Evolutionary conservation across 2,797 vertebrate genomes (phyloP).

Genomic region (Silurus lanzhouensis): DNA sequence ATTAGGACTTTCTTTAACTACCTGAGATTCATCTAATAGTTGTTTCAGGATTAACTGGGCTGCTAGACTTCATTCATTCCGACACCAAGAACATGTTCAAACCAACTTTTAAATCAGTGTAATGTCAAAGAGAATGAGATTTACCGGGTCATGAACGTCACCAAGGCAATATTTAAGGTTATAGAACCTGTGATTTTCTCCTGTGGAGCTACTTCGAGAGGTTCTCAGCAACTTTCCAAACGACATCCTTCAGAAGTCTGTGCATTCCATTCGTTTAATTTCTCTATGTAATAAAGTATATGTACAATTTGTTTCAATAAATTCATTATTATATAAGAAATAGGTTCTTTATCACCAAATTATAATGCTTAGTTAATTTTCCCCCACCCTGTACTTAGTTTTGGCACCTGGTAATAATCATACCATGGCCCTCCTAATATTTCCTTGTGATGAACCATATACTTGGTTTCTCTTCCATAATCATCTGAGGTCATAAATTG

Average conservation of each 20-base stretch:
- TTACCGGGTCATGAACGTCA: no score
- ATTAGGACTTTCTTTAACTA: neutral
- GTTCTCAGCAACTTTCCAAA: no score
- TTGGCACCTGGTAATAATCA: neutral
- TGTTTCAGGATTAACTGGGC: neutral
- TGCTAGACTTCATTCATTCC: neutral
- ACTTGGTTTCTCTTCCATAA: neutral
- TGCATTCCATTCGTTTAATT: no score
- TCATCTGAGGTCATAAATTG: neutral
- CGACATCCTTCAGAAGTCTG: no score
- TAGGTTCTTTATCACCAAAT: no score
- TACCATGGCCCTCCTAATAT: neutral
- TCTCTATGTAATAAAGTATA: no score
- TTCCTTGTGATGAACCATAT: neutral
- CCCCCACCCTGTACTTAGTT: neutral
- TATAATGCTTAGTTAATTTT: no score
- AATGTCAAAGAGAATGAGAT: neutral
- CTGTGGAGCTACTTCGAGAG: no score
- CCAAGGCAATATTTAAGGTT: no score
- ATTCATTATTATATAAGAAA: no score
- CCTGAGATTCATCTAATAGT: neutral
- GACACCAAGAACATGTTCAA: neutral
- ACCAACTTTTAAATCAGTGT: neutral
- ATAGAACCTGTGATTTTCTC: no score
- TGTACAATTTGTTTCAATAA: no score